Conservation (phyloP, 2,888 invertebrate genomes). For the Prosapia bicincta region DNA sequence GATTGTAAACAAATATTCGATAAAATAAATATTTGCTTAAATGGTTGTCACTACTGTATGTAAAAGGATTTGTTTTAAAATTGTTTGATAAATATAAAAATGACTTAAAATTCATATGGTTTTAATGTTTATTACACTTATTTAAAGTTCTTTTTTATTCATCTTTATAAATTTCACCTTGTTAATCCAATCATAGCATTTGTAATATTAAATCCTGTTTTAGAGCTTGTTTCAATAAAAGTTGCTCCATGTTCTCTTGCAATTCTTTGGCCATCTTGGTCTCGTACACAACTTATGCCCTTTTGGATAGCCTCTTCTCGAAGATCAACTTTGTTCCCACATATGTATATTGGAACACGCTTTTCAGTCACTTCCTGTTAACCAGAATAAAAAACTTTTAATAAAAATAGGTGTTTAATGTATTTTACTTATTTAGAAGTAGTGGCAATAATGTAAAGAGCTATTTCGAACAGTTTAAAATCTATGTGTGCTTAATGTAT, state of each 20-base stretch:
- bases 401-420: not conserved
- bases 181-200: conserved; percentile 45
- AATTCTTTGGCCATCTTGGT: conserved; percentile 48
- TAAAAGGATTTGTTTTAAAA: too few relatives aligned
- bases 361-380: conserved; percentile 52
- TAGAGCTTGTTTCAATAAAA: conserved; percentile 48
- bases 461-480: too few relatives aligned
- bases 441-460: too few relatives aligned
- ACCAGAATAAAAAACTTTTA: not conserved
- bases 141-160: too few relatives aligned
- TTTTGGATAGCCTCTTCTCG: conserved; percentile 44
- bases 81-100: too few relatives aligned
- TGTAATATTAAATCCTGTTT: conserved; percentile 45
- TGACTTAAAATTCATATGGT: too few relatives aligned
- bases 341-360: conserved; percentile 55
- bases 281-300: conserved; percentile 43
- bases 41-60: too few relatives aligned
- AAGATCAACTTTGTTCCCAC: conserved; percentile 56
- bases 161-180: conserved; percentile 43
- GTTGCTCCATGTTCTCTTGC: conserved; percentile 46
- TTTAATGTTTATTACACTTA: too few relatives aligned
- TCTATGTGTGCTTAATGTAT: too few relatives aligned
- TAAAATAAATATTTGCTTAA: too few relatives aligned
- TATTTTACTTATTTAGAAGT: too few relatives aligned
- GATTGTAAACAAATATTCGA: too few relatives aligned